phyloP scores from a whole-genome alignment of 2,797 vertebrate species.

The Coreius guichenoti region DNA sequence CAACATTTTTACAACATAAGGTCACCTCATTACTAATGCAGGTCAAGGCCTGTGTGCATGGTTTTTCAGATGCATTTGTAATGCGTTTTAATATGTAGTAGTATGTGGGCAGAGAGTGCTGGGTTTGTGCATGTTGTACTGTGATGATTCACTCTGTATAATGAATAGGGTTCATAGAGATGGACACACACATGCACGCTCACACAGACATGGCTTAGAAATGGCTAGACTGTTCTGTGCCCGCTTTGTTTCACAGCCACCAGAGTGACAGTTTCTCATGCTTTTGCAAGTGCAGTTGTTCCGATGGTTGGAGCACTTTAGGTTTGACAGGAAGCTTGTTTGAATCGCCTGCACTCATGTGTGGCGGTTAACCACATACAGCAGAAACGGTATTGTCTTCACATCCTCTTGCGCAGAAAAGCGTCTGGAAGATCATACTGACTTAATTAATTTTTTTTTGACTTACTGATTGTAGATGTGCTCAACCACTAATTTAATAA shows the following conservation, averaged over 20 bases:
- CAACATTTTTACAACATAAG: constrained; percentile 16
- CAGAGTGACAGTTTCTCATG: constrained; percentile 39
- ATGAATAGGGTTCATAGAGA: constrained; percentile 30
- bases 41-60: constrained; percentile 25
- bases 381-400: constrained; percentile 46
- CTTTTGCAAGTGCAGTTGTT: constrained; percentile 26
- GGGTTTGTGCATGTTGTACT: constrained; percentile 10
- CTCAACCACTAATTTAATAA: neutral
- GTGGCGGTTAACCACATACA: constrained; percentile 53
- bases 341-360: constrained; percentile 42
- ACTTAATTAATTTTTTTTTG: too few relatives aligned
- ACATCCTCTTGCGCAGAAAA: constrained; percentile 45
- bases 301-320: constrained; percentile 22
- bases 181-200: constrained; percentile 15
- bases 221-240: constrained; percentile 8
- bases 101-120: constrained; percentile 26
- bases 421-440: neutral
- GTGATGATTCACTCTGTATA: constrained; percentile 24
- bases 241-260: constrained; percentile 28
- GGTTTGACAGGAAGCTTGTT: constrained; percentile 43
- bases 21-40: constrained; percentile 28
- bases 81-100: constrained; percentile 20
- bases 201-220: constrained; percentile 12
- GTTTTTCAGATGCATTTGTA: constrained; percentile 26
- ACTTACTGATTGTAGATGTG: neutral